These are phyloP conservation scores for Microcebus ravelobensis DNA, from an alignment of 2,113 vertebrate species.

Conservation along the genomic window DNA sequence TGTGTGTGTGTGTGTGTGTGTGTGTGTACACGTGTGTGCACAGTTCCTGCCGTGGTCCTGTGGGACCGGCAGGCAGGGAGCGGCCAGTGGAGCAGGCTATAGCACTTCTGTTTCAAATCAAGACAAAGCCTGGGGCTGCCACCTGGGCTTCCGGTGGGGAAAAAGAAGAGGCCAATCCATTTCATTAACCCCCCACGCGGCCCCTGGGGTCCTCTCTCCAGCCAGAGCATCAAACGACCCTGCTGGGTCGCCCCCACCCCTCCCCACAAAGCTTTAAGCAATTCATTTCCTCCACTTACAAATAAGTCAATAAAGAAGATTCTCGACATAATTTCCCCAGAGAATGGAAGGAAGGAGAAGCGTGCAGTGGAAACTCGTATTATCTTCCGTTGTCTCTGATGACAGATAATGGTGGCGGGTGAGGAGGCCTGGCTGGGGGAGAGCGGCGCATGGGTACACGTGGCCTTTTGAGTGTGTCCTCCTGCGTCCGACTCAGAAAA, in stretches of 20 bases:
- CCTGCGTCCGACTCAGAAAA: not conserved
- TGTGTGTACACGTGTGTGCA: too few species aligned
- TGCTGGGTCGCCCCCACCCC: not conserved
- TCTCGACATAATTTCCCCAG: constrained; percentile 79
- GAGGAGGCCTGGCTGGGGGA: not conserved
- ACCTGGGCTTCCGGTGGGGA: not conserved
- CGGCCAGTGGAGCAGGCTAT: rapidly evolving
- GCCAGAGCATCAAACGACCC: not conserved
- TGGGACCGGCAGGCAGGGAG: not conserved
- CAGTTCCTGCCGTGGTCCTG: not conserved
- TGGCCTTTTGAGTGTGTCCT: constrained; percentile 14
- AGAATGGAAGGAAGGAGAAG: constrained; percentile 46
- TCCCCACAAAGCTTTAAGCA: constrained; percentile 62
- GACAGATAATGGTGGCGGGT: constrained; percentile 27
- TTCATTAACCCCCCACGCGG: not conserved
- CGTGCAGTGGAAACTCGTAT: constrained; percentile 48
- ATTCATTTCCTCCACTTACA: constrained; percentile 74
- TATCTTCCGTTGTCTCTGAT: constrained; percentile 42
- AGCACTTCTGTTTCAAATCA: not conserved
- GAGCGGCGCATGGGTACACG: not conserved
- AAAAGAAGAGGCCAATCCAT: not conserved
- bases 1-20: not conserved
- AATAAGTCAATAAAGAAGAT: constrained; percentile 79
- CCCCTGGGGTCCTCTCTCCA: not conserved
- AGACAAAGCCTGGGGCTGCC: not conserved